Evolutionary conservation across 2,113 vertebrate species (phyloP), one percentile per base, ranked within the genome.

Genomic region (Hypomesus transpacificus): DNA sequence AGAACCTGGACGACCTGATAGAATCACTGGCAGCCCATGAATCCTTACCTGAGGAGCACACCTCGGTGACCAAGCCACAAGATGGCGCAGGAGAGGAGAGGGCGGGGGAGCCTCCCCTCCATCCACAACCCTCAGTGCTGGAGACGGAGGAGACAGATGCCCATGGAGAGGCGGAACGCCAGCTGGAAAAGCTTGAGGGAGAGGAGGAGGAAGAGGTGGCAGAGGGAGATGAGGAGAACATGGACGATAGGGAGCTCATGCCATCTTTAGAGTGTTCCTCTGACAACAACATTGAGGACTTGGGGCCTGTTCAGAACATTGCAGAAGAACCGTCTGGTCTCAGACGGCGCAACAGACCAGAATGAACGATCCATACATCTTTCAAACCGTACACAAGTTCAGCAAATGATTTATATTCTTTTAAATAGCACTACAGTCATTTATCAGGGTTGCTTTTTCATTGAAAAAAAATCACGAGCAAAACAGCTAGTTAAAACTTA

Each of bases 1-100:
- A 90, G 68, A 94, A 91, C 26, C 90, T 95, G 67, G 94, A 96
- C 73, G 84, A 92, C 77, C 91, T 96, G 39, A 94, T 95, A 16
- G 89, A 95, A 81, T 92, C 93, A 3, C 88, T 96, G 5, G 82
- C 86, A 3, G 84, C 87, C 66, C 81, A 80, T 14, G 89, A 75
- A 1, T 54, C 56, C 0, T n/a, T 28, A 3, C 3, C 2, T 8
- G 17, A 5, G 39, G 66, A 79, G 8, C 34, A 51, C 8, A 34
- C 3, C 5, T 2, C 21, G 2, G 34, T 1, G 8, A 24, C 17
- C 5, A 26, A 53, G 1, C 1, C 50, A 2, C 46, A 24, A 53
- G 0, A 50, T 16, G 46, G 26, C 1, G 68, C 20, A 0, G 68
- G 39, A 16, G 7, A 66, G 0, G 26, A 39, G 0, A 68, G 26